phyloP scores from a whole-genome alignment of 2,113 vertebrate genomes.

The Pachycephala philippinensis region DNA sequence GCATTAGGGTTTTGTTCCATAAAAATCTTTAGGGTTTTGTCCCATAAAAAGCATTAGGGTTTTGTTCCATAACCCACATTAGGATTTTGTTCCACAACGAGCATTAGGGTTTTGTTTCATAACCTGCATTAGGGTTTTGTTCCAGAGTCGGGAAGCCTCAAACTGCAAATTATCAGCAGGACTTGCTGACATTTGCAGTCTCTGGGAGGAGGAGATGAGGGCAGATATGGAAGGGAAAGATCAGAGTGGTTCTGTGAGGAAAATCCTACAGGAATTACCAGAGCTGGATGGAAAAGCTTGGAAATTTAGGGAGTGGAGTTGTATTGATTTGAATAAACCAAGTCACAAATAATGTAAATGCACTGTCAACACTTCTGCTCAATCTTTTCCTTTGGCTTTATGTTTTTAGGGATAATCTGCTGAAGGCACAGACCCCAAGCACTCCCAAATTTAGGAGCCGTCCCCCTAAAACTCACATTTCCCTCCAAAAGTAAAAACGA shows the following conservation, averaged over 20 bases:
- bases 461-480: not conserved
- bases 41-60: no score
- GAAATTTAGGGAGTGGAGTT: fast-evolving
- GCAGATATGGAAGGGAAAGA: not conserved
- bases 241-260: not conserved
- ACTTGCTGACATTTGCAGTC: not conserved
- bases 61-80: not conserved
- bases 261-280: not conserved
- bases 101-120: not conserved
- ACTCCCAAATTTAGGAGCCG: not conserved
- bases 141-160: not conserved
- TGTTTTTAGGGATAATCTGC: not conserved
- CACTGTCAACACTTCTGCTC: no score
- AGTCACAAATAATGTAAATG: not conserved
- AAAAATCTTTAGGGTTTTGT: no score
- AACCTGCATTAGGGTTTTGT: not conserved
- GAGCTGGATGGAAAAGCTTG: not conserved
- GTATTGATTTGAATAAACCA: fast-evolving
- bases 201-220: not conserved
- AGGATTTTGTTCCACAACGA: no score
- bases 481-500: not conserved
- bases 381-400: not conserved
- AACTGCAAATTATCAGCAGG: not conserved
- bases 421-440: not conserved
- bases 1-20: no score